Conservation (phyloP, 2,888 invertebrate species). For the Calameuta pallipes region DNA sequence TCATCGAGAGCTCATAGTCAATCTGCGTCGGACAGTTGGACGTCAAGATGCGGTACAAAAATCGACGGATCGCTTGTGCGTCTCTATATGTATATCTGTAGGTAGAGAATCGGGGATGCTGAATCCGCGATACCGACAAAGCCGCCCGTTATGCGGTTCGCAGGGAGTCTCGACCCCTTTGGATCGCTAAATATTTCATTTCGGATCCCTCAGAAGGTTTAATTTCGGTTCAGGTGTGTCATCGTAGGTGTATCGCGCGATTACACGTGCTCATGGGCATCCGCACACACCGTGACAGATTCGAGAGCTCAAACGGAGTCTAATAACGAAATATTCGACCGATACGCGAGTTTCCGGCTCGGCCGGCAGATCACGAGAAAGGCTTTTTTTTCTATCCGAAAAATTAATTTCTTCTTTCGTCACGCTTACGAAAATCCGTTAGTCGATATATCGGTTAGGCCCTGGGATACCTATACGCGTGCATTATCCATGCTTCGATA, state of each 20-base stretch:
- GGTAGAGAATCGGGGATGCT: slow-evolving; percentile 16
- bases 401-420: slow-evolving; percentile 22
- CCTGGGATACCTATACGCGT: slow-evolving; percentile 7
- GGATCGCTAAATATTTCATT: slow-evolving; percentile 64
- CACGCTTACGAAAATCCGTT: slow-evolving; percentile 18
- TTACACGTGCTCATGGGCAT: too few relatives aligned
- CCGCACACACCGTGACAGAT: too few relatives aligned
- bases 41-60: slow-evolving; percentile 24
- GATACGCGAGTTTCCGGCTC: too few relatives aligned
- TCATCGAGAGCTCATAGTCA: slow-evolving; percentile 13
- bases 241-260: too few relatives aligned
- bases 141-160: not conserved
- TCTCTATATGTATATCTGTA: slow-evolving; percentile 1
- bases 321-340: too few relatives aligned
- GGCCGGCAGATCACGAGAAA: too few relatives aligned
- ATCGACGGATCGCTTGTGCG: not conserved
- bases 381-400: not conserved
- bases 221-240: slow-evolving; percentile 61
- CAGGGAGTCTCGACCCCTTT: slow-evolving; percentile 27
- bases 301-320: too few relatives aligned
- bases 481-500: not conserved
- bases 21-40: slow-evolving; percentile 38
- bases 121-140: slow-evolving; percentile 19
- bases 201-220: slow-evolving; percentile 57
- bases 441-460: slow-evolving; percentile 10